Evolutionary conservation across 2,888 invertebrate genomes (phyloP), one percentile per base, ranked within the genome.

Genomic region (Campoplex nolae): DNA sequence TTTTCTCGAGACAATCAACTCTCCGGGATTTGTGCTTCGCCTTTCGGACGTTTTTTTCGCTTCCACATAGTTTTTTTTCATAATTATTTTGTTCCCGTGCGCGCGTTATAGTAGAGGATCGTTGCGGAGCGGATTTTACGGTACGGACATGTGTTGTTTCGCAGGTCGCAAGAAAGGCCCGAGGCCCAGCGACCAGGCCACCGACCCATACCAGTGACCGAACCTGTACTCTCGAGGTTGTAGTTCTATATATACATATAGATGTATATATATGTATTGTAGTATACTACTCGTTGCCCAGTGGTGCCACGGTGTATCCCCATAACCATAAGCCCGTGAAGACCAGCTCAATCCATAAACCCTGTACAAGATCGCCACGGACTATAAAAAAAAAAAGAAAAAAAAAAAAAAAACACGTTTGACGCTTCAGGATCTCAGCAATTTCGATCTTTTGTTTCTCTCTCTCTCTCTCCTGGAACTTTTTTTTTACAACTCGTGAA

Each of bases 171-270:
- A 86, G 88, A 87, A 88, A 89, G 89, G 89, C 88, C 86, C 86
- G 89, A 89, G 88, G 88, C 88, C 88, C 89, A 89, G 89, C 89
- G 89, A 89, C 90, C 91, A 91, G 91, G 92, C 91, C 91, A 91
- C 90, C 91, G 91, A 91, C 91, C 91, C 90, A 90, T 89, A 90
- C 88, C 90, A 88, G 90, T 89, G 90, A 88, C 90, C 89, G 90
- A 87, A 87, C 87, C 87, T 85, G 85, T 85, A 85, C 83, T 77
- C 83, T 62, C 16, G 71, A 65, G 83, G 51, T 62, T 83, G 51
- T 71, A 51, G 45, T 62, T 68, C 67, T 76, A 68, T 76, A 62
- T 83, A 70, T 70, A 67, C 35, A n/a, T 73, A 51, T 54, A 56
- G 32, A 73, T 45, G 65, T 51, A 70, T 32, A 68, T 68, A 35